These are phyloP conservation scores for Batillaria attramentaria DNA, from an alignment of 1,140 invertebrate species.

Conservation along the genomic window DNA sequence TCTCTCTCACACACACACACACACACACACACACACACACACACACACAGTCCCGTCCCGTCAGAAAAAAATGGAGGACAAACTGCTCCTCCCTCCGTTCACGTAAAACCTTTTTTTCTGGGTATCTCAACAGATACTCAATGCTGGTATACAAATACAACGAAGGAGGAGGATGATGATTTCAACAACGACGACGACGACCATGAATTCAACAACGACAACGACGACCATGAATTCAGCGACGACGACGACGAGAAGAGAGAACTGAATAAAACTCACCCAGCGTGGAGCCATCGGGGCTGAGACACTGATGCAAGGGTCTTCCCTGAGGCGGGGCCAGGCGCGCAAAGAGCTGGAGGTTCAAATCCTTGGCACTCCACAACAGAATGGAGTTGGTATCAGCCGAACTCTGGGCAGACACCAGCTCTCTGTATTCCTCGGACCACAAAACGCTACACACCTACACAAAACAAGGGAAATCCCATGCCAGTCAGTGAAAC, in stretches of 20 bases:
- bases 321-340: constrained; percentile 37
- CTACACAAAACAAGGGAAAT: neutral
- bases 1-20: constrained; percentile 6
- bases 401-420: constrained; percentile 91
- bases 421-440: constrained; percentile 90
- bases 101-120: too few species aligned
- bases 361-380: constrained; percentile 34
- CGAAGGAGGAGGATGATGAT: too few species aligned
- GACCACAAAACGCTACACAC: constrained; percentile 22
- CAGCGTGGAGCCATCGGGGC: constrained; percentile 40
- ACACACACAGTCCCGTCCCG: neutral
- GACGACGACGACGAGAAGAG: too few species aligned
- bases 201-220: too few species aligned
- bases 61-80: too few species aligned
- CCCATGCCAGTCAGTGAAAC: neutral
- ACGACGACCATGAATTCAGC: too few species aligned
- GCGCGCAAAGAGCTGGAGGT: constrained; percentile 31
- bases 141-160: too few species aligned
- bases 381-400: constrained; percentile 43
- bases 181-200: too few species aligned
- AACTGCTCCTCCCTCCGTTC: too few species aligned
- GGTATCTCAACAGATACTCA: too few species aligned
- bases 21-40: constrained; percentile 8
- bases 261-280: constrained; percentile 31
- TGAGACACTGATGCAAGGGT: constrained; percentile 41